A percentile compares a stretch with the other conserved stretches of the same genome.
Conservation (phyloP, 1,140 invertebrate species). For the Teleopsis dalmanni region DNA sequence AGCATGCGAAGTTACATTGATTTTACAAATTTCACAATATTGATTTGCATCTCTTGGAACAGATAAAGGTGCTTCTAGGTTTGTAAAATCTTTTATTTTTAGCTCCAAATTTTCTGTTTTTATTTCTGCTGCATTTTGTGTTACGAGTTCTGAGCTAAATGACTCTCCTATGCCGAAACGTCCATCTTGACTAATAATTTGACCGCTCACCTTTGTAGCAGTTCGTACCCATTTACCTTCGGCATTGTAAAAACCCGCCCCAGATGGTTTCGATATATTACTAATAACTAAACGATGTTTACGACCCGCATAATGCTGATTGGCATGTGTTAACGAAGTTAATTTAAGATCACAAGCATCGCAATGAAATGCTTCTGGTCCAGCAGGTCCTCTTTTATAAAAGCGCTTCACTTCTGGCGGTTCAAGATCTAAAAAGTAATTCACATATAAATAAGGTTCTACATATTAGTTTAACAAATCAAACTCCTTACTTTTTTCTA, state of each 20-base stretch:
- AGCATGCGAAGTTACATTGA: constrained; percentile 39
- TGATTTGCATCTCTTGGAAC: not conserved
- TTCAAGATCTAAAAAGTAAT: too few species aligned
- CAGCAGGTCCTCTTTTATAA: constrained; percentile 20
- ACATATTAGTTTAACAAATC: too few species aligned
- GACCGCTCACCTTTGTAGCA: constrained; percentile 14
- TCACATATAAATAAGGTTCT: too few species aligned
- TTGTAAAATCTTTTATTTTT: too few species aligned
- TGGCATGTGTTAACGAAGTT: constrained; percentile 44
- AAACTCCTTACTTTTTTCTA: too few species aligned
- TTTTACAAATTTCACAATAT: constrained; percentile 43
- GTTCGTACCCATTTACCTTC: constrained; percentile 44
- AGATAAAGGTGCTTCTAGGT: not conserved
- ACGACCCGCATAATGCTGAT: constrained; percentile 46
- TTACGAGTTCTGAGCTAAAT: not conserved
- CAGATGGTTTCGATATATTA: constrained; percentile 27
- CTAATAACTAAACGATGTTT: constrained; percentile 42
- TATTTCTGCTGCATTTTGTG: not conserved
- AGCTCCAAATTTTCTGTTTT: not conserved
- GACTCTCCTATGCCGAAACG: constrained; percentile 25
- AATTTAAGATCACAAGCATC: constrained; percentile 44
- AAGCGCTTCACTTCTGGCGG: constrained; percentile 32
- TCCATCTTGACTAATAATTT: constrained; percentile 10
- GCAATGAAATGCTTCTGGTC: constrained; percentile 40
- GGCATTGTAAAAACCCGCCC: constrained; percentile 39